Percentiles rank a stretch among this genome's conserved stretches.
phyloP scores from a whole-genome alignment of 2,888 invertebrate genomes.

The Brachyptera putata region DNA sequence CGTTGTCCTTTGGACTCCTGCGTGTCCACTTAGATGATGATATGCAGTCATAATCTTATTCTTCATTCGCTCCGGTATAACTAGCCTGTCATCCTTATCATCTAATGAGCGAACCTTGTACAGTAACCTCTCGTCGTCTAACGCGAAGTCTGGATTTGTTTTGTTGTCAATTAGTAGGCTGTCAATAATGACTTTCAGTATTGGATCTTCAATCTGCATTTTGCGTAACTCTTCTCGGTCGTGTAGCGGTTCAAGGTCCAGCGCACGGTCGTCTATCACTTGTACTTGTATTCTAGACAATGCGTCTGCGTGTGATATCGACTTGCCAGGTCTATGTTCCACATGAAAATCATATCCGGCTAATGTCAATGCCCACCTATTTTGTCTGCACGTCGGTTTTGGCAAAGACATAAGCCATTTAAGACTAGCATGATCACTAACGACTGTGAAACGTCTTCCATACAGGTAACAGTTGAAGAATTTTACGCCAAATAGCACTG shows the following conservation, averaged over 20 bases:
- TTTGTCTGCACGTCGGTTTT: neutral
- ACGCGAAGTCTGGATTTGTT: neutral
- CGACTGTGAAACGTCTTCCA: neutral
- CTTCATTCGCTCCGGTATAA: neutral
- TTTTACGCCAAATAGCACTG: neutral
- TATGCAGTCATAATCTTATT: neutral
- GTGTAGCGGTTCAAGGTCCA: neutral
- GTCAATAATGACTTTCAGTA: neutral
- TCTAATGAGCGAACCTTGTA: neutral
- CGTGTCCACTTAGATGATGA: neutral
- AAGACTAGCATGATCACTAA: neutral
- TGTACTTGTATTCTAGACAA: neutral
- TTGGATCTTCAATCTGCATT: neutral
- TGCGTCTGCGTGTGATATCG: neutral
- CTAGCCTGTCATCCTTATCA: neutral
- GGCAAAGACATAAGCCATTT: neutral
- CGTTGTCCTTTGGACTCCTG: neutral
- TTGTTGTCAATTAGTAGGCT: neutral
- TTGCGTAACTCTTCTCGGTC: neutral
- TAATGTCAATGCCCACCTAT: neutral
- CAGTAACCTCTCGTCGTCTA: neutral
- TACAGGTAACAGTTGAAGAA: slow-evolving; percentile 1
- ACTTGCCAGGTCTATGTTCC: neutral
- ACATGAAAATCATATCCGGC: neutral
- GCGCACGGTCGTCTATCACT: neutral